A percentile compares a stretch with the other conserved stretches of the same genome.
These are phyloP conservation scores for Laterallus jamaicensis DNA, from an alignment of 2,113 vertebrate genomes.

Conservation along the genomic window DNA sequence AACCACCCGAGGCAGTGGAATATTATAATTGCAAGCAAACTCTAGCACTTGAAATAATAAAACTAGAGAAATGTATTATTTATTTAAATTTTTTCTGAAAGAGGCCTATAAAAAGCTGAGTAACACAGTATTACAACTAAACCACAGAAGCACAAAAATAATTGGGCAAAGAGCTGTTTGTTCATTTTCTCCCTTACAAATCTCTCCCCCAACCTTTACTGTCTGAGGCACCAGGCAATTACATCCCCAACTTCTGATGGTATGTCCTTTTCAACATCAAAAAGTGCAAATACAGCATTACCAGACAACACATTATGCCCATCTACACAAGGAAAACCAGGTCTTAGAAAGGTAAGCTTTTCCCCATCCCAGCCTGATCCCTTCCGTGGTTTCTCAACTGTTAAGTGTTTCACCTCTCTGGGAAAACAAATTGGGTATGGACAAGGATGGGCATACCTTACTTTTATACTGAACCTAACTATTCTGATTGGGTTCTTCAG, in stretches of 20 bases:
- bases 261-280: not conserved
- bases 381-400: not conserved
- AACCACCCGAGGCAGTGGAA: not conserved
- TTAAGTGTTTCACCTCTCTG: not conserved
- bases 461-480: not conserved
- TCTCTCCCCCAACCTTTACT: not conserved
- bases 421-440: not conserved
- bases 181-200: not conserved
- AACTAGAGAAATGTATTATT: not conserved
- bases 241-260: not conserved
- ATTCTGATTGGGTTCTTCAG: not conserved
- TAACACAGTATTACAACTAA: not conserved
- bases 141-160: not conserved
- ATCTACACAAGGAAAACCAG: not conserved
- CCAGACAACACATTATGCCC: accelerated
- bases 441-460: not conserved
- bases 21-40: not conserved
- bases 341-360: not conserved
- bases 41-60: conserved; percentile 5
- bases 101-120: not conserved
- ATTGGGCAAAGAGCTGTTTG: not conserved
- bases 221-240: not conserved
- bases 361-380: not conserved
- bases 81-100: not conserved
- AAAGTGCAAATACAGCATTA: not conserved